Base-by-base conservation (phyloP, 2,797 vertebrate genomes). In the Ptychadena robeensis region DNA sequence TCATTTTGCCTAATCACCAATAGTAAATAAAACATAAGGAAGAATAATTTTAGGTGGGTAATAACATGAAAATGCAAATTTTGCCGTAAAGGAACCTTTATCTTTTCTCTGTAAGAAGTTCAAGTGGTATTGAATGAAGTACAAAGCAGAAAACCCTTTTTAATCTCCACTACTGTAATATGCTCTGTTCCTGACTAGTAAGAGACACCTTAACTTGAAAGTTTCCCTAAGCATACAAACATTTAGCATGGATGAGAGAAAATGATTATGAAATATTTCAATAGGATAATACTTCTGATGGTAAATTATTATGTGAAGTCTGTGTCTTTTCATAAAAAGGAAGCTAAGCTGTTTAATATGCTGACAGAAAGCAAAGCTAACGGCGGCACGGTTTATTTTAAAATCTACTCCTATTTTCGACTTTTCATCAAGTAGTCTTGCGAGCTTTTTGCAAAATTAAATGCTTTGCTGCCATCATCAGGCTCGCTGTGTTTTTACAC, bases 401-500 rank as follows among this genome's bases (percentile, higher is more conserved):
- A 48, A n/a, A 66, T 44, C 25, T 22, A 9, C 61, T 32, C 18
- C 63, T 77, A 31, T 77, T 66, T n/a, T 25, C 14, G 10, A 18
- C 63, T 32, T 77, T 66, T 6, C 74, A 32, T 66, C 25, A 66
- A 48, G 22, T 67, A 66, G 31, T n/a, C 18, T 1, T 40, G 57
- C 8, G 30, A 40, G 22, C 8, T 14, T 74, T 68, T 44, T 22
- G 7, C 35, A 14, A 75, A 82, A 11, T 27, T 61, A 72, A 74
- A 82, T 74, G 31, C 73, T 82, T 74, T 82, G 80, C 80, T 82
- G 80, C 80, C 80, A 65, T 82, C 80, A 76, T 76, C 80, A 76
- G 80, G 80, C 18, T 38, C 40, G 9, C 34, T 22, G 57, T 44
- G 65, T 68, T 61, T 76, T 75, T 82, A 74, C 72, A 75, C 15